Conservation (phyloP, 2,888 invertebrate species). For the Neoitamus cyanurus region DNA sequence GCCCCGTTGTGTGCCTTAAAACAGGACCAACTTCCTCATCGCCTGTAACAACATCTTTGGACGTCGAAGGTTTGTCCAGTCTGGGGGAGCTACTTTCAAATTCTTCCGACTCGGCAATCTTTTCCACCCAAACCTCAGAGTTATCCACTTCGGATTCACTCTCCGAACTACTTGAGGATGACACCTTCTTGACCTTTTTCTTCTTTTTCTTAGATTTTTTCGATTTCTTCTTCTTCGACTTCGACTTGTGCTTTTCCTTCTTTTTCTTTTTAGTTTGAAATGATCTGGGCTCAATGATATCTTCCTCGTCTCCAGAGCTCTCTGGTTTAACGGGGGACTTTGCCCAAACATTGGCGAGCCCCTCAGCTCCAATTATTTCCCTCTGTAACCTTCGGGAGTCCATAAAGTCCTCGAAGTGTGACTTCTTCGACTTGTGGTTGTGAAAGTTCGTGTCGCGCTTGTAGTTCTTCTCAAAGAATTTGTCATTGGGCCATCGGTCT, state of each 20-base stretch:
- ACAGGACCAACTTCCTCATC: constrained; percentile 74
- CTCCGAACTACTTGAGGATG: constrained; percentile 63
- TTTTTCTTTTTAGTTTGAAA: constrained; percentile 52
- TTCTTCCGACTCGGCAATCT: constrained; percentile 66
- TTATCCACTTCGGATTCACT: constrained; percentile 62
- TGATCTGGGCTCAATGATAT: constrained; percentile 55
- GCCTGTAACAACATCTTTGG: constrained; percentile 52
- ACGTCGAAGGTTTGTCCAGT: constrained; percentile 51
- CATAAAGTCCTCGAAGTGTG: constrained; percentile 72
- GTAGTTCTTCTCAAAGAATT: constrained; percentile 56
- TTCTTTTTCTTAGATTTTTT: constrained; percentile 68
- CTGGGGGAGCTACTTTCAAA: constrained; percentile 65
- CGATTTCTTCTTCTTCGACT: constrained; percentile 68
- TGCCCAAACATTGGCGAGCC: constrained; percentile 78
- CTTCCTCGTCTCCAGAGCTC: constrained; percentile 68
- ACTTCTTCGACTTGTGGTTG: constrained; percentile 46
- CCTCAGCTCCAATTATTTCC: constrained; percentile 78
- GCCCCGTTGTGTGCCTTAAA: constrained; percentile 76
- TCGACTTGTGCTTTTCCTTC: constrained; percentile 58
- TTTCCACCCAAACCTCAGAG: constrained; percentile 75
- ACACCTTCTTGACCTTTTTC: constrained; percentile 63
- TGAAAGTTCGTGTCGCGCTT: constrained; percentile 50
- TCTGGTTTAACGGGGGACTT: constrained; percentile 77
- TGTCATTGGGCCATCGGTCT: constrained; percentile 60
- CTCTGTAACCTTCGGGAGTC: constrained; percentile 78